These are phyloP conservation scores for Columba livia DNA, from an alignment of 2,113 vertebrate genomes.

Conservation along the genomic window DNA sequence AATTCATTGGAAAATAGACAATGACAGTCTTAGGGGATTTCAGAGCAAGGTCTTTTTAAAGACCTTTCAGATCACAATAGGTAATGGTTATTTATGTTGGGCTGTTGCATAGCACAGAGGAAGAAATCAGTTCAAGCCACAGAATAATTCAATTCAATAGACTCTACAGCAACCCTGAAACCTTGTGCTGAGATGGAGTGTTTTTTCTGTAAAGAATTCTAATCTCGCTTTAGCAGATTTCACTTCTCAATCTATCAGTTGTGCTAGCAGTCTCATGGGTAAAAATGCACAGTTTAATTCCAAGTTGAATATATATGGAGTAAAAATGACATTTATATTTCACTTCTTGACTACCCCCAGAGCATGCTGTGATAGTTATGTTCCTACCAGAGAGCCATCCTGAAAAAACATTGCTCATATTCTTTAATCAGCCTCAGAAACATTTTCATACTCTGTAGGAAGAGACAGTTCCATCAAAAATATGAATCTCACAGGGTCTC, in stretches of 20 bases:
- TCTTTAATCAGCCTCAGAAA: constrained; percentile 48
- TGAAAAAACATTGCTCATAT: constrained; percentile 22
- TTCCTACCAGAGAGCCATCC: background rate
- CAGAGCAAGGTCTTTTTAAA: background rate
- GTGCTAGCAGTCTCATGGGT: background rate
- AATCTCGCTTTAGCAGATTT: background rate
- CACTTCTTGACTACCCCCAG: constrained; percentile 18
- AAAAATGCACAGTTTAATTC: constrained; percentile 24
- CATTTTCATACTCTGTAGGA: constrained; percentile 20
- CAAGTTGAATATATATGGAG: background rate
- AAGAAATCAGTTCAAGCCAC: background rate
- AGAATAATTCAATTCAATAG: background rate
- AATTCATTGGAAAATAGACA: background rate
- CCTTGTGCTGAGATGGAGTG: background rate
- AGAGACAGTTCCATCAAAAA: constrained; percentile 16
- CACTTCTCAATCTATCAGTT: background rate
- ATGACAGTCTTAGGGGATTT: background rate
- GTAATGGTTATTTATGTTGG: background rate
- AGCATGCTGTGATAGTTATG: constrained; percentile 15
- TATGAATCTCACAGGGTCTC: constrained; percentile 2
- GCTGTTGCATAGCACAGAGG: background rate
- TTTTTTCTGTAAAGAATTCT: constrained; percentile 3
- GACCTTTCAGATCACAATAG: background rate
- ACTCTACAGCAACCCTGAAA: background rate
- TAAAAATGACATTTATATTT: constrained; percentile 34